Evolutionary conservation across 2,113 vertebrate genomes (phyloP).

Genomic region (Mola mola): DNA sequence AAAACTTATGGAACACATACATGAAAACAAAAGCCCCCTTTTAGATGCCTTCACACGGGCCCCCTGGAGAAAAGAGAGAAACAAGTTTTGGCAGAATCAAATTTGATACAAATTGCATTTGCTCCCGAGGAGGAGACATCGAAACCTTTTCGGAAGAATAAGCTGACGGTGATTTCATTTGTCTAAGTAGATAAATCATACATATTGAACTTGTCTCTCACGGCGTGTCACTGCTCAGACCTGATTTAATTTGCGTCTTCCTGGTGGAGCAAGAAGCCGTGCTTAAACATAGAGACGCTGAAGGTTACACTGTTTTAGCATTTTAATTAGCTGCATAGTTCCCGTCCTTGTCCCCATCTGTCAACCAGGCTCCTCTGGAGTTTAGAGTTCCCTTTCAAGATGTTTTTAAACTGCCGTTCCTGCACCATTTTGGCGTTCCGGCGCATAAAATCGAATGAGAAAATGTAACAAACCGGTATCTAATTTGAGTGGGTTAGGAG

Average conservation of each 20-base stretch:
- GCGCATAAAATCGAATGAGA: constrained; percentile 35
- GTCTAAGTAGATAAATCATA: constrained; percentile 89
- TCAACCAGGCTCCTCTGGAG: not conserved
- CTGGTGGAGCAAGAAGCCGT: constrained; percentile 61
- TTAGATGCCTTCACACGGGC: too few species aligned
- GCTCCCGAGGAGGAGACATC: constrained; percentile 68
- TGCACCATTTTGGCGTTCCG: too few species aligned
- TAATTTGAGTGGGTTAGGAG: constrained; percentile 47
- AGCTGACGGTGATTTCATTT: constrained; percentile 86
- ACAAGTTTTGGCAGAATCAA: constrained; percentile 70
- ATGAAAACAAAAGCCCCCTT: too few species aligned
- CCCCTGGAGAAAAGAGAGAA: too few species aligned
- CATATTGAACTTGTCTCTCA: constrained; percentile 82
- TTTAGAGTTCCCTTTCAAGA: too few species aligned
- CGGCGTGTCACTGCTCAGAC: constrained; percentile 76
- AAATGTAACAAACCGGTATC: constrained; percentile 28
- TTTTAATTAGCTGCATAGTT: constrained; percentile 78
- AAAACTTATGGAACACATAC: too few species aligned
- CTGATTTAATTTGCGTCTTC: constrained; percentile 86
- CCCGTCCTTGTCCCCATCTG: constrained; percentile 12
- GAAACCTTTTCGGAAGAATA: constrained; percentile 78
- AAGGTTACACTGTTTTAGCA: constrained; percentile 79
- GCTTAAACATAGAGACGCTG: constrained; percentile 78
- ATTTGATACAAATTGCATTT: constrained; percentile 83
- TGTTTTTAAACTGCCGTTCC: not conserved